Percentiles rank a stretch among this genome's conserved stretches.
Conservation (phyloP, 1,140 invertebrate species). For the Drosophila eugracilis region DNA sequence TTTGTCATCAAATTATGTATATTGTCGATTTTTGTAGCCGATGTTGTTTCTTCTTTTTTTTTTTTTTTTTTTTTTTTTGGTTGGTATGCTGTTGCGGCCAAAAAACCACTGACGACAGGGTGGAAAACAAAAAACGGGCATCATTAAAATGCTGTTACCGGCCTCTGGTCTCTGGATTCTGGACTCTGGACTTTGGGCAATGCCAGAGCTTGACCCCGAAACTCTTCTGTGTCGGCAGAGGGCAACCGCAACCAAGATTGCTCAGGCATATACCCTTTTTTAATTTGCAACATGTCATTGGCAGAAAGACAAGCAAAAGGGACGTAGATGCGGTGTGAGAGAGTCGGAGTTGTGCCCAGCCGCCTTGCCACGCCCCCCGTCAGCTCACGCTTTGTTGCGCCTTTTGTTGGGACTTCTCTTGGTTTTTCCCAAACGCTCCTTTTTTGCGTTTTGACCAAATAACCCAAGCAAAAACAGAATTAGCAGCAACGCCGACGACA, state of each 20-base stretch:
- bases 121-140: slow-evolving; percentile 60
- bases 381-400: slow-evolving; percentile 70
- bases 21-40: no score
- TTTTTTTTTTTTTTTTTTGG: slow-evolving; percentile 8
- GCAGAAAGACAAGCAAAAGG: slow-evolving; percentile 77
- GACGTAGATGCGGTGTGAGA: slow-evolving; percentile 16
- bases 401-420: slow-evolving; percentile 56
- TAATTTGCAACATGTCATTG: slow-evolving; percentile 83
- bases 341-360: neutral
- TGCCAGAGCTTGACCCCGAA: slow-evolving; percentile 36
- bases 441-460: slow-evolving; percentile 48
- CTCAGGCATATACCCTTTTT: slow-evolving; percentile 81
- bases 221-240: slow-evolving; percentile 46
- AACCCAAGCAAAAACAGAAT: slow-evolving; percentile 75
- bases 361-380: slow-evolving; percentile 11
- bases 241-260: slow-evolving; percentile 75
- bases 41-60: slow-evolving; percentile 33
- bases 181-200: slow-evolving; percentile 5
- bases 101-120: slow-evolving; percentile 25
- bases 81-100: slow-evolving; percentile 2
- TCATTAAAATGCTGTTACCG: slow-evolving; percentile 81
- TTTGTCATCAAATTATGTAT: slow-evolving; percentile 81
- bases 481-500: slow-evolving; percentile 61
- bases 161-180: slow-evolving; percentile 7
- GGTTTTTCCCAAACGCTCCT: slow-evolving; percentile 23